Base-by-base conservation (phyloP, 2,888 invertebrate genomes). In the Micropterix aruncella region DNA sequence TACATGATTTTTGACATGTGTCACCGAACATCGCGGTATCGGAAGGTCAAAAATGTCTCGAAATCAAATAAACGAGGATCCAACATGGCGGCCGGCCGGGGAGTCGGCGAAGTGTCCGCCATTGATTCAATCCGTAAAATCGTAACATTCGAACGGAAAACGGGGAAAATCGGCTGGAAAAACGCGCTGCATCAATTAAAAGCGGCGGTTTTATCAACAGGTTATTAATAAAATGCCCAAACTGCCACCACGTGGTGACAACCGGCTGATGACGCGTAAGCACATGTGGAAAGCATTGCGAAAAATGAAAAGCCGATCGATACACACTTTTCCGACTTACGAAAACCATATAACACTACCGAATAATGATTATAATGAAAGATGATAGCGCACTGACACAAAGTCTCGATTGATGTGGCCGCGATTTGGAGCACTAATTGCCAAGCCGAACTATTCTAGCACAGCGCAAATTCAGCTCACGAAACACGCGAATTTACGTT, bases 241-340 rank as follows among this genome's bases (percentile, higher is more conserved):
- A n/a, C n/a, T 5, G 27, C 27, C 12, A 68, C 69, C 70, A 71
- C 70, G 70, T 70, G 70, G 70, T 70, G 60, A 56, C 58, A 62
- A 63, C 66, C 66, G 68, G 56, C n/a, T n/a, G n/a, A 60, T 66
- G 70, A 70, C 70, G 70, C 70, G 70, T 70, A 70, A 61, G 70
- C 70, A 70, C 48, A 49, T 45, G 47, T 27, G 27, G 7, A 12
- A 5, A 27, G 12, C 7, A 7, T 7, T 27, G 7, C 27, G 12
- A 5, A 27, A 5, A 5, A 27, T 27, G 27, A 27, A 27, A 27
- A 27, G 7, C 27, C 27, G 5, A 12, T 27, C 7, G n/a, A n/a
- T n/a, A n/a, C n/a, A n/a, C n/a, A n/a, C n/a, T n/a, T n/a, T n/a
- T n/a, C n/a, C n/a, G n/a, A n/a, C n/a, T n/a, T n/a, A n/a, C n/a